Evolutionary conservation across 2,113 vertebrate genomes (phyloP).

Genomic region (Etia nguti): DNA sequence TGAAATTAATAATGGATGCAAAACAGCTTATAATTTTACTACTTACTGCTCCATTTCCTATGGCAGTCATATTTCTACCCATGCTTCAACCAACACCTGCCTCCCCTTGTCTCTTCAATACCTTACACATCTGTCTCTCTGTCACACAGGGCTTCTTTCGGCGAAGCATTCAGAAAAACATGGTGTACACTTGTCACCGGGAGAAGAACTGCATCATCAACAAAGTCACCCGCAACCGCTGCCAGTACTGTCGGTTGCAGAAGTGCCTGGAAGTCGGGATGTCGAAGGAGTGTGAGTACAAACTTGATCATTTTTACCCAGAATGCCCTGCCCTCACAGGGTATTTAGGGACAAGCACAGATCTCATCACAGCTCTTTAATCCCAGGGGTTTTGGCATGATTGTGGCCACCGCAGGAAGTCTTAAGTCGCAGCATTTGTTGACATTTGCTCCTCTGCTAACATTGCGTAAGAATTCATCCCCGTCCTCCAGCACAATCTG

Average conservation of each 20-base stretch:
- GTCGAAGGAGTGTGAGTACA: constrained; percentile 97
- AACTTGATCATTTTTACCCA: not conserved
- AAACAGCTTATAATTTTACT: not conserved
- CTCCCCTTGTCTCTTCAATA: not conserved
- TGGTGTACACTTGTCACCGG: constrained; percentile 98
- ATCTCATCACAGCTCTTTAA: constrained; percentile 13
- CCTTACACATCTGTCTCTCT: not conserved
- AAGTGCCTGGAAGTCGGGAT: constrained; percentile 99
- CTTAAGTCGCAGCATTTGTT: constrained; percentile 4
- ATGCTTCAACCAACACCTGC: not conserved
- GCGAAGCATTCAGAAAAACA: constrained; percentile 98
- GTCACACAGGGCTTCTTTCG: constrained; percentile 89
- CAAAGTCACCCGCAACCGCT: constrained; percentile 98
- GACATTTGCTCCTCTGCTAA: not conserved
- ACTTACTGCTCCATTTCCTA: not conserved
- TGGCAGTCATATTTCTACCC: not conserved
- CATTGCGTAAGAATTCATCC: not conserved
- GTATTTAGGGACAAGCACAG: not conserved
- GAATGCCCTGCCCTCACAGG: not conserved
- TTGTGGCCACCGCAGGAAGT: not conserved
- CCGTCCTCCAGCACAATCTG: not conserved
- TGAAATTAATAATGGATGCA: not conserved
- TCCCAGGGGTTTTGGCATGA: not conserved
- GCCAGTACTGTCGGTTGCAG: constrained; percentile 98
- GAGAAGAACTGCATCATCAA: constrained; percentile 99